These are phyloP conservation scores for Balaeniceps rex DNA, from an alignment of 2,113 vertebrate genomes.

Conservation along the genomic window DNA sequence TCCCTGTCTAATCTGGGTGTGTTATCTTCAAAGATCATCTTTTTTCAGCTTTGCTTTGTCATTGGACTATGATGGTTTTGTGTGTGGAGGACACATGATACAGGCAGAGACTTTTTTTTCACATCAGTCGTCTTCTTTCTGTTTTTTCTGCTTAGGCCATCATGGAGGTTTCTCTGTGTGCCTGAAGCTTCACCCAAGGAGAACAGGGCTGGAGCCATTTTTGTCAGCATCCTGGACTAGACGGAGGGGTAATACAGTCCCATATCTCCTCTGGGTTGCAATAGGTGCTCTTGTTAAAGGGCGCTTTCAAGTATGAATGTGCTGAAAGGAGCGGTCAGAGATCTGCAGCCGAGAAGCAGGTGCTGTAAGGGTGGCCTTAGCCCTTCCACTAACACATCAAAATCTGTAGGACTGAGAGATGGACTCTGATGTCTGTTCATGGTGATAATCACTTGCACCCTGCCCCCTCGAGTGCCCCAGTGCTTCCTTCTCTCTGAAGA, in stretches of 20 bases:
- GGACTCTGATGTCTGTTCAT: not conserved
- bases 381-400: not conserved
- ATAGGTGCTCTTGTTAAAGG: not conserved
- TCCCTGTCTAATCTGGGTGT: not conserved
- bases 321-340: not conserved
- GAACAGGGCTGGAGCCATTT: not conserved
- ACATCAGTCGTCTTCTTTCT: not conserved
- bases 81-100: not conserved
- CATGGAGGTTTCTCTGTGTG: not conserved
- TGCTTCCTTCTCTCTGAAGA: not conserved
- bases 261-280: not conserved
- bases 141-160: not conserved
- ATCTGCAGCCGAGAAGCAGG: not conserved
- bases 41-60: not conserved
- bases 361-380: not conserved
- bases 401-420: not conserved
- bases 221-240: not conserved
- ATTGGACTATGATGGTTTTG: not conserved
- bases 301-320: not conserved
- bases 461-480: not conserved
- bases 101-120: not conserved
- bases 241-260: not conserved
- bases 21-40: not conserved
- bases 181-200: not conserved
- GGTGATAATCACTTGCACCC: not conserved